Evolutionary conservation across 2,113 vertebrate genomes (phyloP).

Genomic region (Carollia perspicillata): DNA sequence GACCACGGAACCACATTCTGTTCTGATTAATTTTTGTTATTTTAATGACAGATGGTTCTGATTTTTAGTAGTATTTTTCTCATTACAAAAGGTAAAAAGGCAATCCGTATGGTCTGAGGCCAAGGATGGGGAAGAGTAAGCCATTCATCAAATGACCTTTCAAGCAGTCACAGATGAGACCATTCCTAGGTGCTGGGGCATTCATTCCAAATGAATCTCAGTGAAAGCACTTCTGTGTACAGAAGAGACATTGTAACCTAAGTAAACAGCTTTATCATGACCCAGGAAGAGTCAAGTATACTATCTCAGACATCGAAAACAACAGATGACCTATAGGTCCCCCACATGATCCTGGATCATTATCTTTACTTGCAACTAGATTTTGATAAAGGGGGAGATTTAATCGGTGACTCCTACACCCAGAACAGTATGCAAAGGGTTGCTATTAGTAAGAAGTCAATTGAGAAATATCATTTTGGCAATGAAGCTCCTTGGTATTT

Average conservation of each 20-base stretch:
- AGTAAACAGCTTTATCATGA: not conserved
- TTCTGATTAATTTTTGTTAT: not conserved
- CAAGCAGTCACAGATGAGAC: not conserved
- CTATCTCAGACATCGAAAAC: not conserved
- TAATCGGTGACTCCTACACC: not conserved
- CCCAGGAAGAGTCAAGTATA: not conserved
- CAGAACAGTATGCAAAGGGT: not conserved
- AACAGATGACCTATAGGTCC: not conserved
- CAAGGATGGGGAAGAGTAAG: not conserved
- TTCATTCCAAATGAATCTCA: not conserved
- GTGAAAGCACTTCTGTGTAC: not conserved
- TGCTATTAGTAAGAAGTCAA: slow-evolving; percentile 46
- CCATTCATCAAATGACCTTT: not conserved
- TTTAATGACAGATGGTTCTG: not conserved
- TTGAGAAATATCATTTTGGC: slow-evolving; percentile 26
- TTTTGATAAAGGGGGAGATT: slow-evolving; percentile 34
- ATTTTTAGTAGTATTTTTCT: slow-evolving; percentile 12
- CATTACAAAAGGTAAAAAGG: not conserved
- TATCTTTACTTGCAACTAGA: slow-evolving; percentile 15
- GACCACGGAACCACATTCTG: not conserved
- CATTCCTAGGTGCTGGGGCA: not conserved
- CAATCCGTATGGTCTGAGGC: not conserved
- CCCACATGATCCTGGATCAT: not conserved
- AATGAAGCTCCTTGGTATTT: not conserved
- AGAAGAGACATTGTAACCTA: not conserved